Evolutionary conservation across 2,113 vertebrate genomes (phyloP).

Genomic region (Lasiurus borealis): DNA sequence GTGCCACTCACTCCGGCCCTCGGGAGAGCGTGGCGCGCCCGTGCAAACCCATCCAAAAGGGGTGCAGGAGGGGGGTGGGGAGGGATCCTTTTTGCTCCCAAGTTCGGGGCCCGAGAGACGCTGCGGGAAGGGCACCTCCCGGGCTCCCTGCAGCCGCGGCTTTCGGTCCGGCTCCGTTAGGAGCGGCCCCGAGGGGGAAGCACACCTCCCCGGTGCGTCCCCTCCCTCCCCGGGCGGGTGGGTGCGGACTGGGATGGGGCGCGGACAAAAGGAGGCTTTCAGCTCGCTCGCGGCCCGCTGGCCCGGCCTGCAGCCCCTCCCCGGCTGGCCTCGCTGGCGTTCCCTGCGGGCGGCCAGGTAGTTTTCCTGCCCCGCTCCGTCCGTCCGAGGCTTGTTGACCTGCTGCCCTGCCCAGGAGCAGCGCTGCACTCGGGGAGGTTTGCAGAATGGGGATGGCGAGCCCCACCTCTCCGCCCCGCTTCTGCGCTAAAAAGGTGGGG

Average conservation of each 20-base stretch:
- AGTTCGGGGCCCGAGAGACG: not conserved
- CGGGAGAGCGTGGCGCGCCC: slow-evolving; percentile 64
- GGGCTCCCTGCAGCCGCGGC: not conserved
- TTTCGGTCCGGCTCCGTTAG: not conserved
- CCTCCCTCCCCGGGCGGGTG: not conserved
- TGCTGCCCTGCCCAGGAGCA: not conserved
- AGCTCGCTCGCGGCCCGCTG: not conserved
- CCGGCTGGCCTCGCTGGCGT: no score
- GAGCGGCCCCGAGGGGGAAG: not conserved
- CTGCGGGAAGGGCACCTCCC: not conserved
- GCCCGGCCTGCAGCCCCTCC: not conserved
- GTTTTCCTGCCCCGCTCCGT: slow-evolving; percentile 48
- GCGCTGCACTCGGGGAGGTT: not conserved
- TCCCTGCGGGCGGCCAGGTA: not conserved
- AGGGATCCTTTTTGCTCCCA: not conserved
- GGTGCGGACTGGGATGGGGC: not conserved
- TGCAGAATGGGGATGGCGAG: slow-evolving; percentile 48
- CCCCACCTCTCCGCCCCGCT: not conserved
- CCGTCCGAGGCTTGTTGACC: slow-evolving; percentile 65
- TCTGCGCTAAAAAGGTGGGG: slow-evolving; percentile 5
- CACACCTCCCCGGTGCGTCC: not conserved
- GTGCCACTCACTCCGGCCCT: slow-evolving; percentile 40
- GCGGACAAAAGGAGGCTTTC: slow-evolving; percentile 65
- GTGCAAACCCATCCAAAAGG: slow-evolving; percentile 53
- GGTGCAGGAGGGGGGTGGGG: not conserved